Evolutionary conservation across 2,797 vertebrate species (phyloP), one percentile per base, ranked within the genome.

Genomic region (Clarias laeviceps): DNA sequence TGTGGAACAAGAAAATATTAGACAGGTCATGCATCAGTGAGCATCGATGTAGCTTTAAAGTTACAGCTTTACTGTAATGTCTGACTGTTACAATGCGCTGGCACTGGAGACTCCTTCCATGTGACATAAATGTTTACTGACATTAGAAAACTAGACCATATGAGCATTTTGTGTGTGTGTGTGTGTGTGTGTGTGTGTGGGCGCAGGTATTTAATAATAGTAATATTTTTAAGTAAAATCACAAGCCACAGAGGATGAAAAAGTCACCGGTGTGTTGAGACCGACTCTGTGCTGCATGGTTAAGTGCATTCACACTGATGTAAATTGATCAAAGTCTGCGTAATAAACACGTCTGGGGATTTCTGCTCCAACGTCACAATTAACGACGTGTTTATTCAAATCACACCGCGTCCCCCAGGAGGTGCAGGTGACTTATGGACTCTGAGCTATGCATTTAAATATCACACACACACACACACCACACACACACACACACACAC

Each of bases 351-450:
- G 45, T 73, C 81, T 22, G 54, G 82, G 85, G 86, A 86, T 83
- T 84, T 72, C 45, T 32, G 45, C 70, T 86, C 59, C 57, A 76
- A 68, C 70, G n/a, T 62, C 24, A 70, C 84, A 87, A 85, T 90
- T 87, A 88, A 90, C 82, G 29, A 84, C 82, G 80, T 82, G 70
- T 85, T 86, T 84, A 88, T 88, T 90, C n/a, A 85, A 72, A 88
- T 88, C 62, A 50, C 54, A 20, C 65, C 40, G 34, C 7, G 64
- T 72, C 81, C 65, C 69, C 7, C 29, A 80, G 82, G 81, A 84
- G 80, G 84, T 62, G 32, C 85, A 87, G 69, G 84, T 90, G 83
- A 88, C 89, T 87, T 89, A 85, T 78, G 87, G 70, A 88, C 85
- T 84, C 64, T 29, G 65, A 85, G 83, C 70, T 64, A 61, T 57